Percentiles rank a stretch among this genome's conserved stretches.
These are phyloP conservation scores for Xanthorhoe spadicearia DNA, from an alignment of 2,888 invertebrate species.

Conservation along the genomic window DNA sequence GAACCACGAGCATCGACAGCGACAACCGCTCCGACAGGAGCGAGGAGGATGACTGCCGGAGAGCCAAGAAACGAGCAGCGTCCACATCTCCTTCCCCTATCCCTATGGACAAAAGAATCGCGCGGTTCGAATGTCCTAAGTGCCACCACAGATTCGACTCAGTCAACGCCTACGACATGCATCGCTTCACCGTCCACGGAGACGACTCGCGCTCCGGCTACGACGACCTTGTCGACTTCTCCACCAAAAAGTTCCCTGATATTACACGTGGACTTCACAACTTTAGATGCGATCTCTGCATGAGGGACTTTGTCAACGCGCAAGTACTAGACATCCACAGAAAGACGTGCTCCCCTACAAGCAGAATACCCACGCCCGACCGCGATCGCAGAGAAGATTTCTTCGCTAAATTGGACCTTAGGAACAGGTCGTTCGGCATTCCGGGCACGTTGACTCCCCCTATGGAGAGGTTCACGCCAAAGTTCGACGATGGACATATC, in stretches of 20 bases:
- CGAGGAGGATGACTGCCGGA: conserved; percentile 72
- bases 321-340: conserved; percentile 89
- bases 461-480: conserved; percentile 74
- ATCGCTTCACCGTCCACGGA: conserved; percentile 87
- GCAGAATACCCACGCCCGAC: conserved; percentile 79
- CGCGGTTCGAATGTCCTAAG: conserved; percentile 87
- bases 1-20: conserved; percentile 81
- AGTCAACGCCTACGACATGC: conserved; percentile 88
- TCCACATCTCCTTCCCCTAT: conserved; percentile 70
- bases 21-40: conserved; percentile 85
- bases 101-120: conserved; percentile 71
- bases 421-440: conserved; percentile 87
- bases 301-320: conserved; percentile 88
- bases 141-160: conserved; percentile 91
- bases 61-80: conserved; percentile 73
- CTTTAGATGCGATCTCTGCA: conserved; percentile 89
- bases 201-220: conserved; percentile 87
- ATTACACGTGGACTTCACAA: conserved; percentile 89
- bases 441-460: conserved; percentile 77
- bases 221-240: conserved; percentile 92
- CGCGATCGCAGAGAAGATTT: conserved; percentile 90
- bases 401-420: conserved; percentile 91
- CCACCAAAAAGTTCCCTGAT: conserved; percentile 91
- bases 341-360: conserved; percentile 71
- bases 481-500: conserved; percentile 72